A percentile compares a stretch with the other conserved stretches of the same genome.
These are phyloP conservation scores for Salvator merianae DNA, from an alignment of 2,113 vertebrate genomes.

Conservation along the genomic window DNA sequence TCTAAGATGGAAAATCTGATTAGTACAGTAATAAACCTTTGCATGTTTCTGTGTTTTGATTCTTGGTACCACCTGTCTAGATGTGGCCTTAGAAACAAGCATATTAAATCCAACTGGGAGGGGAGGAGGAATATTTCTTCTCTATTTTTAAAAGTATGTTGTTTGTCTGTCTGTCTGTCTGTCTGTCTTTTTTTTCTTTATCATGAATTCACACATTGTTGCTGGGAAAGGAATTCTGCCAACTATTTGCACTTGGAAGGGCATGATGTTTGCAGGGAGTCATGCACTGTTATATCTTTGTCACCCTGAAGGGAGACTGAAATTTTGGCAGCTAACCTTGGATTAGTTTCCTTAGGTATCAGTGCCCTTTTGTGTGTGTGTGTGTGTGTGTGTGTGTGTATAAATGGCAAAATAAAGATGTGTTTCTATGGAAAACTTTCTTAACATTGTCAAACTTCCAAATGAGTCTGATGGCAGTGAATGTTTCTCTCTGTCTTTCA, in stretches of 20 bases:
- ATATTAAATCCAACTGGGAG: conserved; percentile 49
- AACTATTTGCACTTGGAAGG: conserved; percentile 66
- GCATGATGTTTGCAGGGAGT: conserved; percentile 57
- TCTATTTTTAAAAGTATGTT: conserved; percentile 53
- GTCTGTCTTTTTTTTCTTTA: conserved; percentile 55
- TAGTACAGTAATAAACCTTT: too few species aligned
- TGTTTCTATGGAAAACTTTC: conserved; percentile 14
- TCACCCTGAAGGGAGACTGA: conserved; percentile 32
- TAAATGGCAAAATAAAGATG: conserved; percentile 30
- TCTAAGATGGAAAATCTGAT: not conserved
- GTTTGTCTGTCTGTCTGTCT: too few species aligned
- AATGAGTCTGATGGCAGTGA: not conserved
- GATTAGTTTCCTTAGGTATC: conserved; percentile 31
- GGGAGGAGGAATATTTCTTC: conserved; percentile 58
- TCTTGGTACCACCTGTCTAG: not conserved
- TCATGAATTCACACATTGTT: conserved; percentile 64
- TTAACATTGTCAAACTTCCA: not conserved
- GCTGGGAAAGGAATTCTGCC: conserved; percentile 65
- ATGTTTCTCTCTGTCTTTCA: not conserved
- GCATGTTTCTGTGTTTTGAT: not conserved
- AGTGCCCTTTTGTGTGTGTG: conserved; percentile 36
- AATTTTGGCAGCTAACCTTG: conserved; percentile 47
- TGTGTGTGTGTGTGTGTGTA: conserved; percentile 42
- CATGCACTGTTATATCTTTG: conserved; percentile 49
- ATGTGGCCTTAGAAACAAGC: conserved; percentile 42